Evolutionary conservation across 2,113 vertebrate species (phyloP), one percentile per base, ranked within the genome.

Genomic region (Saccopteryx bilineata): DNA sequence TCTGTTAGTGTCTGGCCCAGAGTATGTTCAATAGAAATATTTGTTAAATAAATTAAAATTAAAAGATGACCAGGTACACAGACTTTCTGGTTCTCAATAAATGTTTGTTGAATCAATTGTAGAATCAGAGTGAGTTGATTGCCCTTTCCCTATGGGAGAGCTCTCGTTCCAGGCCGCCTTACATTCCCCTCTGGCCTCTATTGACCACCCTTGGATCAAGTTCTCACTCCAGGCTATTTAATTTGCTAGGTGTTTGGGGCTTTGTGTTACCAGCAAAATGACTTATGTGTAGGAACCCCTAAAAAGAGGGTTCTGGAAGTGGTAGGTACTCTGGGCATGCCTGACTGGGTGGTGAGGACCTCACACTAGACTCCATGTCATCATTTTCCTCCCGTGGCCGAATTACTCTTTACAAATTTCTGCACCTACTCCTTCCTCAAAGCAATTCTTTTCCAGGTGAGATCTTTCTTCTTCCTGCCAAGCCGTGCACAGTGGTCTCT

Each of bases 91-190:
- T 91, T 4, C 66, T 80, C 63, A 78, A 3, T 33, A 52, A 63
- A 48, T 86, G 85, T 63, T 56, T 81, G 13, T 68, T 83, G n/a
- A 92, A 52, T 82, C 50, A 28, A 93, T 94, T 74, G 84, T 86
- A 72, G 48, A 71, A 82, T 88, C 13, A 39, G 31, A 61, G n/a
- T 74, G 33, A 48, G 21, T 74, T 76, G 52, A 28, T 46, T 76
- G 69, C 9, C 23, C 19, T 48, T 80, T 52, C 17, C 9, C 33
- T 50, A 19, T 5, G 50, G 56, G 60, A 90, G 46, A 74, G 18
- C n/a, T 87, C 33, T 83, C 68, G 5, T 50, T 63, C 54, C 10
- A 46, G 24, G 52, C 50, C 8, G 31, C 46, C 33, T 84, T 31
- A 63, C 46, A 74, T 80, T 90, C 33, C 33, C 23, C 52, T 76